Percentiles rank a stretch among this genome's conserved stretches.
phyloP scores from a whole-genome alignment of 2,888 invertebrate species.

The Rotaria sp. region DNA sequence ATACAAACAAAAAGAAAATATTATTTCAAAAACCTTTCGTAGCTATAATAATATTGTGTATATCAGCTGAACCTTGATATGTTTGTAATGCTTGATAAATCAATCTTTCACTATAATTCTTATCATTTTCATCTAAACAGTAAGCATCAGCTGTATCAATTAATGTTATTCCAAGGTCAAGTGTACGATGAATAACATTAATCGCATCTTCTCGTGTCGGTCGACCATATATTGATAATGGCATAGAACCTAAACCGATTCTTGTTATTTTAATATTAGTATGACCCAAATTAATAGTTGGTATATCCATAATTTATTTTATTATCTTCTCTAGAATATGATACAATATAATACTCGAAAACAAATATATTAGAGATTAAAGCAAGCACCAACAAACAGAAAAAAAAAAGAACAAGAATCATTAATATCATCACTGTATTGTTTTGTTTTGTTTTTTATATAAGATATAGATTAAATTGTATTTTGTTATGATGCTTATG shows the following conservation, averaged over 20 bases:
- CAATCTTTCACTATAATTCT: constrained; percentile 35
- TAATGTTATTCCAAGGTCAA: constrained; percentile 38
- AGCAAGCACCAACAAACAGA: constrained; percentile 5
- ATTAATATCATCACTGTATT: constrained; percentile 4
- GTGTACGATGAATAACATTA: constrained; percentile 35
- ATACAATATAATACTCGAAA: constrained; percentile 1
- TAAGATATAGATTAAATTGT: neutral
- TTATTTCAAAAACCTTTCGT: neutral
- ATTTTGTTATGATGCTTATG: neutral
- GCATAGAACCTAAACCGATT: constrained; percentile 35
- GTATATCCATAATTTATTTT: neutral
- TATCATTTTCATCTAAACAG: constrained; percentile 38
- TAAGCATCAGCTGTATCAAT: constrained; percentile 39
- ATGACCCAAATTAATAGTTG: neutral
- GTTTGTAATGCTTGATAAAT: constrained; percentile 31
- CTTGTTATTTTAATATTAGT: constrained; percentile 28
- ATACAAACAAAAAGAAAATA: neutral
- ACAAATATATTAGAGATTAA: constrained; percentile 14
- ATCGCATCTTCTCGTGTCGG: constrained; percentile 32
- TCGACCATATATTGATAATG: constrained; percentile 27
- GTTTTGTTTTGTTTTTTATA: neutral
- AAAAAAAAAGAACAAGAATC: neutral
- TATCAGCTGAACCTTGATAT: constrained; percentile 13
- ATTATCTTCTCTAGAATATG: neutral
- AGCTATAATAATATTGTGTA: constrained; percentile 27